phyloP scores from a whole-genome alignment of 2,113 vertebrate genomes.

The Cercocebus atys region DNA sequence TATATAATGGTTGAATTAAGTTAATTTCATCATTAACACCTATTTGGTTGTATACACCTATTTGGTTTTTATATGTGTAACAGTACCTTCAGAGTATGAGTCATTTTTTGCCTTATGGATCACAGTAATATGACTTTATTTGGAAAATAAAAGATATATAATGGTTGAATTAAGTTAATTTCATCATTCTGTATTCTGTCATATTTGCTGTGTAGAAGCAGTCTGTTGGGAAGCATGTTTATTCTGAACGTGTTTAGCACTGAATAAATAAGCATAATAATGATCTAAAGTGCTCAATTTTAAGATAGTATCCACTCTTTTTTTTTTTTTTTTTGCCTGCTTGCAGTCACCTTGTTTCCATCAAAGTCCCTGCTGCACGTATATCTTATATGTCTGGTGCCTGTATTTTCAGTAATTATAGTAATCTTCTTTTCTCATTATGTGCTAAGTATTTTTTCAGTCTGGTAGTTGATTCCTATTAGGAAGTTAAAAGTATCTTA shows the following conservation, averaged over 20 bases:
- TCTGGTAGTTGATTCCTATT: background rate
- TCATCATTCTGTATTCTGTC: background rate
- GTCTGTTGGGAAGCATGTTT: background rate
- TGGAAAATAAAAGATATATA: slow-evolving; percentile 38
- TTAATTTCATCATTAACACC: background rate
- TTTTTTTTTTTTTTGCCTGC: background rate
- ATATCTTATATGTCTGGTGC: background rate
- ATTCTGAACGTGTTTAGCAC: background rate
- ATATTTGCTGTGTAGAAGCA: background rate
- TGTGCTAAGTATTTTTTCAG: slow-evolving; percentile 5
- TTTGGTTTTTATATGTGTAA: background rate
- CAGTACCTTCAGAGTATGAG: background rate
- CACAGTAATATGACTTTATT: slow-evolving; percentile 18
- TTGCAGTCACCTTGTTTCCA: background rate
- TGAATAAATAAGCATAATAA: background rate
- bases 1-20: background rate
- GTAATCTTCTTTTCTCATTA: background rate
- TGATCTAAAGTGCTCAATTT: background rate
- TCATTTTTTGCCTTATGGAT: background rate
- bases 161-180: background rate
- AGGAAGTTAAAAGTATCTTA: slow-evolving; percentile 40
- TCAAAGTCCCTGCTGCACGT: background rate
- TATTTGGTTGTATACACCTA: background rate
- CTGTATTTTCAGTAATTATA: background rate
- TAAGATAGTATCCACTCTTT: background rate